Base-by-base conservation (phyloP, 2,113 vertebrate genomes). In the Alces alces region DNA sequence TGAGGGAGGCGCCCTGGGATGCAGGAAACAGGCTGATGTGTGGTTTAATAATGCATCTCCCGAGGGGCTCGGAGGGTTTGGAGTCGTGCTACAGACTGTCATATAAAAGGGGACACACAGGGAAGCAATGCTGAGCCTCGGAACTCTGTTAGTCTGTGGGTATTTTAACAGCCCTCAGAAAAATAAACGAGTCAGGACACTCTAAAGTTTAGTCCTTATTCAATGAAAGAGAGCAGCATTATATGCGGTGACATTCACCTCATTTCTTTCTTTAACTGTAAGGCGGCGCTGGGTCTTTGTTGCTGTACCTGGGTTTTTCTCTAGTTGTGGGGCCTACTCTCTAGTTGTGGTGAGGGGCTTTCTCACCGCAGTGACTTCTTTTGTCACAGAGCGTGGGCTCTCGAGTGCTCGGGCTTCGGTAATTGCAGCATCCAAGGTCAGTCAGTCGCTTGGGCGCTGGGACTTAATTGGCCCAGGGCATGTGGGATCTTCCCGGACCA, bases 181-280 rank as follows among this genome's bases (percentile, higher is more conserved):
- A 83, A 86, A 86, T 85, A 82, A 78, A 50, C 1, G 33, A 83
- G 64, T 86, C 36, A 19, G 39, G 84, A 97, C 79, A 50, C 52
- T 55, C 50, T 50, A 36, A 90, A 36, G 21, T 86, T 85, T 93
- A 36, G 54, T 86, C 86, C 45, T 79, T 85, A 79, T 50, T 89
- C 57, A 33, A 1, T 57, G 27, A 15, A 28, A 50, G 36, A 89
- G 78, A 90, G n/a, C n/a, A 23, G 19, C 50, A 30, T 76, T 45
- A n/a, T 70, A 57, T 52, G 79, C 23, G 50, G 61, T 58, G 58
- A 17, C 25, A 60, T 66, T 76, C 45, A 2, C 47, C 33, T 54
- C 36, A 45, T 70, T 79, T 79, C 30, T 50, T 47, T 17, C 43
- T 79, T 79, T 79, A 30, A 17, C 43, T 28, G 39, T 45, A 73